phyloP scores from a whole-genome alignment of 2,888 invertebrate species.

The Latrodectus hesperus region DNA sequence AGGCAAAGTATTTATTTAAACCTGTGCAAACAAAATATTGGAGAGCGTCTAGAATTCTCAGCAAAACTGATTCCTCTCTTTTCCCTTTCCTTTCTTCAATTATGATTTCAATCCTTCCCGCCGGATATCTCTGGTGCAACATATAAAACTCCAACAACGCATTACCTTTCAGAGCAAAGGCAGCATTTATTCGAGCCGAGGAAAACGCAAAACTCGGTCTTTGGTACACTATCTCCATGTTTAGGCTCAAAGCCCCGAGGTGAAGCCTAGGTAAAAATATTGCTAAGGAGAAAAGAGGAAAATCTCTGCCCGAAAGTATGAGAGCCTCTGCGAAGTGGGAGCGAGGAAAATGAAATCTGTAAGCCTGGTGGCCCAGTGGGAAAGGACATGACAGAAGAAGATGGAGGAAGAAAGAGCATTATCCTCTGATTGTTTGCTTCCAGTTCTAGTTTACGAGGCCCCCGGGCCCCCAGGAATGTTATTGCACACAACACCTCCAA shows the following conservation, averaged over 20 bases:
- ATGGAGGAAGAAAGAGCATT: slow-evolving; percentile 36
- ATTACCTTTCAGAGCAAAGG: neutral
- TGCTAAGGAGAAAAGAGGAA: neutral
- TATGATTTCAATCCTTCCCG: neutral
- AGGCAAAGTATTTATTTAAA: no score
- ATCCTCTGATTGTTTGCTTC: slow-evolving; percentile 54
- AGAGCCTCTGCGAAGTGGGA: neutral
- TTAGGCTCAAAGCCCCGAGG: neutral
- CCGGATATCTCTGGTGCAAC: neutral
- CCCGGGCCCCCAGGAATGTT: slow-evolving; percentile 28
- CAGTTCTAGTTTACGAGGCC: slow-evolving; percentile 47
- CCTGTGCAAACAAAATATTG: no score
- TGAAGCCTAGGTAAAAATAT: neutral
- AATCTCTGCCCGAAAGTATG: neutral
- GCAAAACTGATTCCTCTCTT: neutral
- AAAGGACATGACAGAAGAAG: slow-evolving; percentile 10
- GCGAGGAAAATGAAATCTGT: slow-evolving; percentile 53
- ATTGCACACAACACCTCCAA: slow-evolving; percentile 31
- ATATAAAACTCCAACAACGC: neutral
- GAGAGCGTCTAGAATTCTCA: no score
- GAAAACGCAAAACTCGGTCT: neutral
- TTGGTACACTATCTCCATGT: neutral
- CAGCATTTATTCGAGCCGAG: neutral
- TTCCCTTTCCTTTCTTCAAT: neutral
- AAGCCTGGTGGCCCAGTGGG: slow-evolving; percentile 27